Percentiles rank a stretch among this genome's conserved stretches.
These are phyloP conservation scores for Charina bottae DNA, from an alignment of 2,113 vertebrate species.

Conservation along the genomic window DNA sequence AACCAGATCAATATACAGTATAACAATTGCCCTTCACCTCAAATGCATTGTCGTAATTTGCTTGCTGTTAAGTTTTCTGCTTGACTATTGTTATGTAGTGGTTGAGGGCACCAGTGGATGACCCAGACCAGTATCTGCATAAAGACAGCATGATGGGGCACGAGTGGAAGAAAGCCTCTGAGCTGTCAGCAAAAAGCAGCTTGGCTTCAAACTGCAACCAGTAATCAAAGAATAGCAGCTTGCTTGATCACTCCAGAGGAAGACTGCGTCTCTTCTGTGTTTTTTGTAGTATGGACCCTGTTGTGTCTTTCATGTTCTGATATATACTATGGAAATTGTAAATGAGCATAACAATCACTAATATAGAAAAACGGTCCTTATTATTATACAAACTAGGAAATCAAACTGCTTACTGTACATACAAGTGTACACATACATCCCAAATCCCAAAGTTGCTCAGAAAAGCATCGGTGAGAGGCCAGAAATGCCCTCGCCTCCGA, in stretches of 20 bases:
- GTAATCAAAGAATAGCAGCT: not conserved
- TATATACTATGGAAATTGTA: not conserved
- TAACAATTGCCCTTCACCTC: conserved; percentile 54
- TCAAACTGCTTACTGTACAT: not conserved
- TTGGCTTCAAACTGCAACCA: not conserved
- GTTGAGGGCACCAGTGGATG: fast-evolving
- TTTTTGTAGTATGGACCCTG: not conserved
- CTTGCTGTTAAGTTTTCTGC: conserved; percentile 7
- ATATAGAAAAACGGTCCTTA: not conserved
- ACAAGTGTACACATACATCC: not conserved
- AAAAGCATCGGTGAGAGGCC: not conserved
- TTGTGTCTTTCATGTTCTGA: not conserved
- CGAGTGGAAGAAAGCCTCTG: not conserved
- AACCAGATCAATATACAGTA: conserved; percentile 49
- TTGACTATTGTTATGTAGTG: not conserved
- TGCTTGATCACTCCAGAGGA: not conserved
- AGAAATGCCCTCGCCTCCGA: not conserved
- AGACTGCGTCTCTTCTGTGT: not conserved
- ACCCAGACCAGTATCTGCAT: not conserved
- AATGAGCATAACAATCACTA: not conserved
- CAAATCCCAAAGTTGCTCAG: not conserved
- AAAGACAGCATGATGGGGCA: not conserved
- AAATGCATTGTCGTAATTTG: conserved; percentile 34
- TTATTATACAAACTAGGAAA: not conserved
- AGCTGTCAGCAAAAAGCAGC: not conserved